Evolutionary conservation across 1,140 invertebrate genomes (phyloP), one percentile per base, ranked within the genome.

Genomic region (Calosoma granatense): DNA sequence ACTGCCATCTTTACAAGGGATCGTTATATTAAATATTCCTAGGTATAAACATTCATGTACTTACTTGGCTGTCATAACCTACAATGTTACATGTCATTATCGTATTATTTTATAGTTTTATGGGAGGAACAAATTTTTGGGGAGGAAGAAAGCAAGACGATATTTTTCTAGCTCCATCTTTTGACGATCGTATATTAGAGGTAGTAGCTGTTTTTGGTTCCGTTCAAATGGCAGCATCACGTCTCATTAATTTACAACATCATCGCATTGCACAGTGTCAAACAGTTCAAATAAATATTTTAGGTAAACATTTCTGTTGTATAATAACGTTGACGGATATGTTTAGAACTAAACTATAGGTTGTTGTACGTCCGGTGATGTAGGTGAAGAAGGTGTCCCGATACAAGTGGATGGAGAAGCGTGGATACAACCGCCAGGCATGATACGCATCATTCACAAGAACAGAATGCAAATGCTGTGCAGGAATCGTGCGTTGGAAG

Each of bases 111-210:
- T 69, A 11, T 66, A 90, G 92, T 68, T 98, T 97, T 72, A 94
- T 95, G 87, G 95, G 95, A 6, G 95, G 95, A 23, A 94, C 93
- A n/a, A 97, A 97, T 72, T 98, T 98, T 70, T 98, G 95, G 95
- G 94, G 94, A 57, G 90, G 89, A 1, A 86, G 84, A 3, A 90
- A 93, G 69, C 88, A 88, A 64, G 91, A 92, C 63, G 90, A 93
- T 62, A 78, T 90, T 14, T 95, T 94, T 66, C 72, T 93, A 12
- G 84, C 88, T 1, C 92, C 90, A 1, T 89, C 88, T 2, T 93
- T 95, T 64, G 94, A 97, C 74, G 94, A 97, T 74, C 82, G 90
- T 53, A 88, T 97, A 53, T 74, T 97, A 4, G 91, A 97, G 78
- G 94, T 98, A 14, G 93, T 98, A 2, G 94, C 94, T 11, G 93